Evolutionary conservation across 2,888 invertebrate genomes (phyloP), one percentile per base, ranked within the genome.

Genomic region (Byasa hedistus): DNA sequence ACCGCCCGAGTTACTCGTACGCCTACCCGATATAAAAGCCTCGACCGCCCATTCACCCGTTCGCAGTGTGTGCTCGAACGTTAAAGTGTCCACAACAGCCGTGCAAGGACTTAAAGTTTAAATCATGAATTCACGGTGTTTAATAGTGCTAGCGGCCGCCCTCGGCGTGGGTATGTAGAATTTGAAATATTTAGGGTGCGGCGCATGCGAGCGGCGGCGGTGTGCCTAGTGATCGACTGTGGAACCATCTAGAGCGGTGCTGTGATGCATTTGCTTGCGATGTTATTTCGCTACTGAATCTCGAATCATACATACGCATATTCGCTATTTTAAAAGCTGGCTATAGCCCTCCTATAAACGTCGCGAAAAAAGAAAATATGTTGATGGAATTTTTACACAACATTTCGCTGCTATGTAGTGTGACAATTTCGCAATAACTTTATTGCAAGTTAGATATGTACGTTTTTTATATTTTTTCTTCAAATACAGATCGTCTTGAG

Each of bases 161-260:
- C 92, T 94, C 89, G 94, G 94, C 93, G 93, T 94, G 92, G 94
- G 94, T 94, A 94, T 92, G 94, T 94, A 94, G 79, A 78, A 84
- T 85, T 87, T 86, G 73, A 86, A 85, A 79, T 87, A 88, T 89
- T 87, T 87, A 85, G 82, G 86, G 86, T 79, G 87, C 82, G 83
- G 81, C 82, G 71, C 67, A 63, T 32, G 58, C 62, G 55, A 70
- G 68, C 36, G 59, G 51, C 57, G 57, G 70, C 65, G 64, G 71
- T 73, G 72, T 75, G 71, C 68, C 74, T 76, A 76, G 80, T 81
- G 81, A 76, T 69, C 72, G 72, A 70, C 69, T 52, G 55, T 54
- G 73, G 74, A 75, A 68, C 61, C 22, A 65, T 71, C 65, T 64
- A 68, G 66, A 66, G 66, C 66, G 54, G 54, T 66, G 57, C 32